Base-by-base conservation (phyloP, 1,140 invertebrate species). In the Drosophila melanica region DNA sequence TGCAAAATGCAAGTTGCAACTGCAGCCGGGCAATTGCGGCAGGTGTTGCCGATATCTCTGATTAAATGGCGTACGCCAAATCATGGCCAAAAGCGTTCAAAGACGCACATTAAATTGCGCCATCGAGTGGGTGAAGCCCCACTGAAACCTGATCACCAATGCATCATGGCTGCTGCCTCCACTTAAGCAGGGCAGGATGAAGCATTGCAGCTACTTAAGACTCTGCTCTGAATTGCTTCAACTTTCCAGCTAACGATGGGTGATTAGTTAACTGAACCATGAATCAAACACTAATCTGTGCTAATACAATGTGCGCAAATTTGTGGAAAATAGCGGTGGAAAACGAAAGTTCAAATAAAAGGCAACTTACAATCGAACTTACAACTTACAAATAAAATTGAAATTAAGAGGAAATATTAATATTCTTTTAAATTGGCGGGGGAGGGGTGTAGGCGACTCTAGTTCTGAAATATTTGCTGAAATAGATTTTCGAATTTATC, bases 41-140 rank as follows among this genome's bases (percentile, higher is more conserved):
- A 89, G 84, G 84, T 89, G 84, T 84, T 89, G 79, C 79, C 67
- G 66, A 89, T 89, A 89, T 89, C 84, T 84, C 66, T 79, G 84
- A 89, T 89, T 89, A 89, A 89, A 89, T 82, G 79, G 79, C 79
- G 73, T 82, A 87, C 79, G 79, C 79, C 82, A 82, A 87, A 86
- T 86, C 84, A 86, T 86, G 76, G 82, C 82, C 82, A 70, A 86
- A 76, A 86, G 82, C 82, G 71, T 68, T 82, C 64, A 72, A 57
- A 81, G 81, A 71, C 63, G 75, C 78, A 87, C 79, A 87, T 86
- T 87, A 86, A 87, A 78, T 71, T 80, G 48, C 66, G 44, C 58
- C 30, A 54, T 60, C 44, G 60, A 66, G 66, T 54, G 68, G 53
- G 54, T 67, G 64, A 51, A 37, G 10, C 37, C 45, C 45, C 37